phyloP scores from a whole-genome alignment of 2,888 invertebrate genomes.

The Temnothorax ravouxi region DNA sequence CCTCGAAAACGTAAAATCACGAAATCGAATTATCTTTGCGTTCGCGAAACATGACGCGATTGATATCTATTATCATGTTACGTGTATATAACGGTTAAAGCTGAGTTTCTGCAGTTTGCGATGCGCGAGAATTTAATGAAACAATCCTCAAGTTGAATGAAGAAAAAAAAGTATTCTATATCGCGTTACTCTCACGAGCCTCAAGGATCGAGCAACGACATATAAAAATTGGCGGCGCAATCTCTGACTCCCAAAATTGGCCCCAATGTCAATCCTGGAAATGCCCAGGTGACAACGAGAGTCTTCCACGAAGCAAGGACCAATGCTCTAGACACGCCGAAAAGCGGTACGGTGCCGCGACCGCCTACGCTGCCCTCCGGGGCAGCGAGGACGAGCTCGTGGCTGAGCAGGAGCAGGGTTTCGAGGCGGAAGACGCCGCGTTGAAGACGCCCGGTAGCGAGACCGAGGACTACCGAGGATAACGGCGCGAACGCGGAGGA shows the following conservation, averaged over 20 bases:
- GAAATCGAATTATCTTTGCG: conserved; percentile 13
- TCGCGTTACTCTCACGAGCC: conserved; percentile 17
- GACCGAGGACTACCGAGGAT: conserved; percentile 86
- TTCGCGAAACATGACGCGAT: background rate
- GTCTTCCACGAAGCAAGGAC: conserved; percentile 82
- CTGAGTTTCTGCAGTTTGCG: background rate
- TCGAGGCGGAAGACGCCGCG: conserved; percentile 80
- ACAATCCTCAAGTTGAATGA: background rate
- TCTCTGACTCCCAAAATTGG: background rate
- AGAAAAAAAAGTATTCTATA: background rate
- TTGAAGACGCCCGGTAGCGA: conserved; percentile 85
- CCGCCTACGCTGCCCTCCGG: conserved; percentile 84
- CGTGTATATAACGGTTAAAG: background rate
- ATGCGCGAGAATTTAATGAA: background rate
- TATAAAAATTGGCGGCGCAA: background rate
- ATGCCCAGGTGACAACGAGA: conserved; percentile 81
- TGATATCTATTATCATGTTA: background rate
- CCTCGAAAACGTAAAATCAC: conserved; percentile 47
- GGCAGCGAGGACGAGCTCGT: conserved; percentile 86
- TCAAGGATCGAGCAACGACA: conserved; percentile 37
- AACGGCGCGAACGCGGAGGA: conserved; percentile 82
- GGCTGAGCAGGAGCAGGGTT: conserved; percentile 74
- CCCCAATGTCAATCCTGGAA: conserved; percentile 61
- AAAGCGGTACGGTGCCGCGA: conserved; percentile 83
- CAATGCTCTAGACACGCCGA: conserved; percentile 80